Base-by-base conservation (phyloP, 2,888 invertebrate genomes). In the Pachliopta kotzebuea region DNA sequence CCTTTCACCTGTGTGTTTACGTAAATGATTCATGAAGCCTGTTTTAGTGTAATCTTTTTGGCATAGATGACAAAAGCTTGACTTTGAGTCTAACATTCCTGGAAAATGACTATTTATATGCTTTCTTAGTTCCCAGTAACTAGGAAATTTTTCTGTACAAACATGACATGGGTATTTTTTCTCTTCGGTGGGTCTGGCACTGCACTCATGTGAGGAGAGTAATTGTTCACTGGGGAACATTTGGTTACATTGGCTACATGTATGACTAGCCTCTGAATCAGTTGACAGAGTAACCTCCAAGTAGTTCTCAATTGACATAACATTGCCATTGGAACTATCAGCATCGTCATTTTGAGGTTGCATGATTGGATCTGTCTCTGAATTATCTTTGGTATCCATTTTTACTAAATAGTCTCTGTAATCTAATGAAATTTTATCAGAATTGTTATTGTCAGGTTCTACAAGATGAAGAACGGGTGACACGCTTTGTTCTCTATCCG, bases 11-110 rank as follows among this genome's bases (percentile, higher is more conserved):
- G 92, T 92, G 70, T 92, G 92, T 73, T 92, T 92, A 54, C 92
- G 84, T 52, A 92, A 80, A 73, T 92, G 92, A 74, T 92, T 92
- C 92, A 92, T 92, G 67, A 92, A 92, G 52, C 92, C 92, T 66
- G 92, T 92, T 72, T 92, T 92, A 9, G 92, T 92, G 69, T 92
- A 92, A 78, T 92, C 92, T 74, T 92, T 92, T 71, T 92, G 91
- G 73, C 92, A 92, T n/a, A 92, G 80, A 68, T 92, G 92, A 75
- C 92, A 92, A 74, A 91, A 92, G 74, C 92, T 92, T 23, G 92
- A 92, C 75, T 92, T 92, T 18, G 92, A 90, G 74, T 92, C 92
- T 64, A 92, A 74, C 92, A 92, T 92, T 60, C 92, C 92, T 60
- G 92, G 92, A 69, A 92, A 92, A 72, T 92, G 92, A 70, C 74